A percentile compares a stretch with the other conserved stretches of the same genome.
Conservation (phyloP, 2,888 invertebrate genomes). For the Drosophila dives region DNA sequence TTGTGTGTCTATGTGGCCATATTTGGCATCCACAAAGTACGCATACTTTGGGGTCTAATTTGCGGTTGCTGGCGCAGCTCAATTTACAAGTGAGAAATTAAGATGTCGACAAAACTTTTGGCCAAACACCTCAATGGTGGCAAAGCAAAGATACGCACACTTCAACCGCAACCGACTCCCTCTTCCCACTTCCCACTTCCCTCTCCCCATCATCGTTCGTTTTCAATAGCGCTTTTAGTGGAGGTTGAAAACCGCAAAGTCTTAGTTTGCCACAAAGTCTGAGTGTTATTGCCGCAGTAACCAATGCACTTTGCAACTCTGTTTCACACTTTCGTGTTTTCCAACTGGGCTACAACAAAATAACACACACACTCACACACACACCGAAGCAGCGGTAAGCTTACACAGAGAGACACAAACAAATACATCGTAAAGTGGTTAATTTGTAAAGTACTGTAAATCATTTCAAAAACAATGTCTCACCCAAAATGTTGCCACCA, state of each 20-base stretch:
- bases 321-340: conserved; percentile 3
- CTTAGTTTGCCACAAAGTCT: conserved; percentile 69
- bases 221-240: conserved; percentile 30
- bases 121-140: conserved; percentile 56
- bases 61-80: conserved; percentile 76
- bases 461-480: conserved; percentile 17
- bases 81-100: conserved; percentile 80
- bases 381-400: conserved; percentile 10
- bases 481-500: conserved; percentile 3
- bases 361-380: background rate
- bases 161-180: background rate
- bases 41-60: conserved; percentile 79
- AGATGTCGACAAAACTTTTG: conserved; percentile 76
- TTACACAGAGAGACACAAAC: background rate
- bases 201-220: background rate
- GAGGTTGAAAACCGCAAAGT: conserved; percentile 54
- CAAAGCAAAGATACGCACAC: conserved; percentile 19
- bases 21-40: conserved; percentile 75
- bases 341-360: background rate
- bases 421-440: background rate
- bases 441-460: conserved; percentile 23
- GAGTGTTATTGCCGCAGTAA: conserved; percentile 64
- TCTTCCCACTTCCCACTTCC: background rate
- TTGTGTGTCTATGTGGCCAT: conserved; percentile 32
- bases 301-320: conserved; percentile 65